phyloP scores from a whole-genome alignment of 2,888 invertebrate species.

The Drosophila phalerata region DNA sequence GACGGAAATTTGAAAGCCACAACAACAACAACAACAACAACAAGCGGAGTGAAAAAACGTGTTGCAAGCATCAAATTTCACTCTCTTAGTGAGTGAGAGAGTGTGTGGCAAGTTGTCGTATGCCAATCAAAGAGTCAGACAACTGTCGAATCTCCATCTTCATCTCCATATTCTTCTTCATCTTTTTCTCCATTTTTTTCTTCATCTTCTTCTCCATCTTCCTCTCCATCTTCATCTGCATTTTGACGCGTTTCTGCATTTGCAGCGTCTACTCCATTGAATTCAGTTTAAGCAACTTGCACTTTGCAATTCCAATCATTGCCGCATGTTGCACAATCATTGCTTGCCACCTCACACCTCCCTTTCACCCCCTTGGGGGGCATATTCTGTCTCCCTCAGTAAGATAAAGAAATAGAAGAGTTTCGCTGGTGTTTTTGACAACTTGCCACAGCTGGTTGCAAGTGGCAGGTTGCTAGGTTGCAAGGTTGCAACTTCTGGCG shows the following conservation, averaged over 20 bases:
- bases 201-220: background rate
- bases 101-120: background rate
- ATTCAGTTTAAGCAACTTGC: slow-evolving; percentile 21
- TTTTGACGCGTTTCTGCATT: slow-evolving; percentile 2
- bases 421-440: slow-evolving; percentile 35
- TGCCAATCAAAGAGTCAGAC: slow-evolving; percentile 1
- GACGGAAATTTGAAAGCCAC: slow-evolving; percentile 61
- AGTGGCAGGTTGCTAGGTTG: slow-evolving; percentile 3
- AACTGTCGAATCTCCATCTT: slow-evolving; percentile 8
- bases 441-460: slow-evolving; percentile 27
- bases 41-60: background rate
- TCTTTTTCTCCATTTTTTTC: background rate
- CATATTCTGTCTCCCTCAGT: background rate
- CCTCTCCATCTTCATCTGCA: background rate
- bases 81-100: background rate
- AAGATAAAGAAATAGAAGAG: background rate
- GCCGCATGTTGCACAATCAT: slow-evolving; percentile 43
- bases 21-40: slow-evolving; percentile 13
- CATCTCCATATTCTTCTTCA: background rate
- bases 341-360: background rate
- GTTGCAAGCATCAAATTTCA: slow-evolving; percentile 4
- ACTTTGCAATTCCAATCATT: slow-evolving; percentile 61
- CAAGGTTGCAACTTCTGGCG: slow-evolving; percentile 24
- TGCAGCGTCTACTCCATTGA: background rate
- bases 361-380: too few relatives aligned